Percentiles rank a stretch among this genome's conserved stretches.
These are phyloP conservation scores for Lepus timidus DNA, from an alignment of 2,113 vertebrate genomes.

Conservation along the genomic window DNA sequence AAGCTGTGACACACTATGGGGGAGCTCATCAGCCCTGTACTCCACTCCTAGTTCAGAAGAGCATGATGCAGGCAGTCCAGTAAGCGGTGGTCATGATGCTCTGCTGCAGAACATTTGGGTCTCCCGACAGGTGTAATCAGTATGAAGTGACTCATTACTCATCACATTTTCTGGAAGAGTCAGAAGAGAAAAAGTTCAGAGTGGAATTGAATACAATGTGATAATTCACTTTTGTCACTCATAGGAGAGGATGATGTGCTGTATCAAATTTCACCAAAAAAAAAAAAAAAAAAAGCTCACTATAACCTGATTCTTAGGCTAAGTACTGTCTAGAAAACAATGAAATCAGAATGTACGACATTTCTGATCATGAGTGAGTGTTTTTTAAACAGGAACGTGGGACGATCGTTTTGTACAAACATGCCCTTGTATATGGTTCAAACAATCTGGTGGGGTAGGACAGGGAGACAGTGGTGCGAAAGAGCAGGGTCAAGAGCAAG, in stretches of 20 bases:
- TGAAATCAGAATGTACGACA: not conserved
- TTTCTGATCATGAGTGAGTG: slow-evolving; percentile 18
- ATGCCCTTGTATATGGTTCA: slow-evolving; percentile 2
- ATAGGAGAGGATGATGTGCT: slow-evolving; percentile 28
- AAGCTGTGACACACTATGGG: slow-evolving; percentile 63
- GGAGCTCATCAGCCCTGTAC: slow-evolving; percentile 57
- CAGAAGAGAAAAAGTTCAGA: slow-evolving; percentile 71
- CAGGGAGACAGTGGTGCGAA: not conserved
- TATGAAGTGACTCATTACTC: slow-evolving; percentile 78
- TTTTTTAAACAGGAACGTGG: slow-evolving; percentile 38
- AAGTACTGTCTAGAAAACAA: slow-evolving; percentile 45
- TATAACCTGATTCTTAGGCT: not conserved
- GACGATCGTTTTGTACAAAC: not conserved
- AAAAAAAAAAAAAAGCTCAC: not conserved
- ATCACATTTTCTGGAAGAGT: slow-evolving; percentile 78
- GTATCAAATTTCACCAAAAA: slow-evolving; percentile 7
- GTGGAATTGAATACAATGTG: slow-evolving; percentile 69
- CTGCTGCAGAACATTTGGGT: slow-evolving; percentile 73
- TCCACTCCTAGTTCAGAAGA: slow-evolving; percentile 65
- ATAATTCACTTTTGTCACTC: slow-evolving; percentile 61
- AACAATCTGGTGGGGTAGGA: not conserved
- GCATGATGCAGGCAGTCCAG: slow-evolving; percentile 69
- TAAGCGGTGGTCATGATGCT: slow-evolving; percentile 71
- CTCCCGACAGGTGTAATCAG: slow-evolving; percentile 78
- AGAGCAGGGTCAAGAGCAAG: not conserved